Percentiles rank a stretch among this genome's conserved stretches.
These are phyloP conservation scores for Cyanoderma ruficeps DNA, from an alignment of 2,113 vertebrate species.

Conservation along the genomic window DNA sequence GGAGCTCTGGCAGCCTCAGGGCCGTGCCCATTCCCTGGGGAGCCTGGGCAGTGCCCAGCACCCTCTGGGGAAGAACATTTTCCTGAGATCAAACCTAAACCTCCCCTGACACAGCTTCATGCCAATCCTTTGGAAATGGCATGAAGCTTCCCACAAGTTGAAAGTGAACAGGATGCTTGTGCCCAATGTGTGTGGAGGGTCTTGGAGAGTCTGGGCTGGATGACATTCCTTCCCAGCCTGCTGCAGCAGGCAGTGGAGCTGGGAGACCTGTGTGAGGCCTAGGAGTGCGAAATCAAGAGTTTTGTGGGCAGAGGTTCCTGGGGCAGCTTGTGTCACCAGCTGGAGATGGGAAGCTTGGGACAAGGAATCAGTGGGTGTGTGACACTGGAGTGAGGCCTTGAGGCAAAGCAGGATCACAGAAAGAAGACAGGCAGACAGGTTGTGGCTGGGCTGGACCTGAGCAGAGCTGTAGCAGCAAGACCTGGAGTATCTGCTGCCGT, in stretches of 20 bases:
- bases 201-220: not conserved
- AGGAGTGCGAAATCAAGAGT: not conserved
- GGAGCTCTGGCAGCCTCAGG: not conserved
- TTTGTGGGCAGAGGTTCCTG: not conserved
- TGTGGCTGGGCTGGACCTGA: accelerated
- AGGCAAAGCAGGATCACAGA: not conserved
- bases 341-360: not conserved
- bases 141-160: not conserved
- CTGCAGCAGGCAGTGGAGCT: not conserved
- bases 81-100: accelerated
- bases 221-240: not conserved
- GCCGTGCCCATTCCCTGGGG: not conserved
- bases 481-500: accelerated
- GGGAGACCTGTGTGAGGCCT: accelerated
- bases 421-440: not conserved
- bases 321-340: accelerated
- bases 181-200: not conserved
- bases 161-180: accelerated
- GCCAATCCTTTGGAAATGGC: not conserved
- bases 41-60: not conserved
- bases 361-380: not conserved
- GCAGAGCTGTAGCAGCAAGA: not conserved
- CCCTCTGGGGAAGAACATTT: not conserved
- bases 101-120: not conserved
- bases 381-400: not conserved